Percentiles rank a stretch among this genome's conserved stretches.
Conservation (phyloP, 2,113 vertebrate species). For the Cynopterus brachyotis region DNA sequence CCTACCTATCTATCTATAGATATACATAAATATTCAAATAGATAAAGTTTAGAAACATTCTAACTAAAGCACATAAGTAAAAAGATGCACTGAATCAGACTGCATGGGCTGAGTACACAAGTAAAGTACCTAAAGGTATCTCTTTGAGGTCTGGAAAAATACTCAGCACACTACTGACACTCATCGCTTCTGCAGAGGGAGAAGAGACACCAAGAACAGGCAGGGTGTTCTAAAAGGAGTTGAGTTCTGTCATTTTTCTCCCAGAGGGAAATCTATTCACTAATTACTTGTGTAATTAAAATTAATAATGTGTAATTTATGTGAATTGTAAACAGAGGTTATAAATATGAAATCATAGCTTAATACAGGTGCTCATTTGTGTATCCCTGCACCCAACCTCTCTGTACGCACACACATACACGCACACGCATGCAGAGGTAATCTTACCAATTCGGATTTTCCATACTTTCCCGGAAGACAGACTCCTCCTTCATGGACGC, state of each 20-base stretch:
- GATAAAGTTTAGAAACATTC: not conserved
- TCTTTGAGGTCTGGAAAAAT: not conserved
- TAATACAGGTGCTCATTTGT: not conserved
- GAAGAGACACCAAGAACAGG: not conserved
- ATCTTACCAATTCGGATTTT: constrained; percentile 82
- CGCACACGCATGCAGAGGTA: not conserved
- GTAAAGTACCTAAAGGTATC: not conserved
- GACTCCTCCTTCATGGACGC: constrained; percentile 79
- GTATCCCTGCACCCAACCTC: not conserved
- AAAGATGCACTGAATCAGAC: not conserved
- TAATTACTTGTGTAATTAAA: constrained; percentile 4
- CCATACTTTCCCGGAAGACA: constrained; percentile 79
- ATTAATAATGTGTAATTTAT: not conserved
- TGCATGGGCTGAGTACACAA: not conserved
- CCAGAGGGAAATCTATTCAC: constrained; percentile 13
- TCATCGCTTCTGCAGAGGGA: not conserved
- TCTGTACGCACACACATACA: not conserved
- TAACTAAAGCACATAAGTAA: not conserved
- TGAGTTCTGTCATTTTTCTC: not conserved
- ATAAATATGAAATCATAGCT: not conserved
- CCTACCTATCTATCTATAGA: no score
- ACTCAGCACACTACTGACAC: not conserved
- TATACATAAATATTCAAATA: not conserved
- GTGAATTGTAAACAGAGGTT: not conserved
- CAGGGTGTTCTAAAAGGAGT: not conserved